A percentile compares a stretch with the other conserved stretches of the same genome.
Evolutionary conservation across 2,888 invertebrate species (phyloP).

Genomic region (Smittia sp.): DNA sequence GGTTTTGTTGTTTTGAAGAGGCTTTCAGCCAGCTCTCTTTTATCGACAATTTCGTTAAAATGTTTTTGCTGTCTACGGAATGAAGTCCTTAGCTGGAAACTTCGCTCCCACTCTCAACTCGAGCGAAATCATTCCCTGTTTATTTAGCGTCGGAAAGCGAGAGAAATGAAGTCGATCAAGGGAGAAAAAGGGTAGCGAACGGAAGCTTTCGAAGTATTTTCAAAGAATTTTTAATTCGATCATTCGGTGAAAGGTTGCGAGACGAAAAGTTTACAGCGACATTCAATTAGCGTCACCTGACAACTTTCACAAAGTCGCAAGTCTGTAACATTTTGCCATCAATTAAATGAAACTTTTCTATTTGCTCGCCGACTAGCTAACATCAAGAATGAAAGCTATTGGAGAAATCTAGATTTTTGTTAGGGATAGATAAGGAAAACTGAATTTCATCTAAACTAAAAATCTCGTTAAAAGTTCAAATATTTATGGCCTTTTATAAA

Average conservation of each 20-base stretch:
- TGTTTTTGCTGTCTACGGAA: background rate
- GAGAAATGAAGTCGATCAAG: background rate
- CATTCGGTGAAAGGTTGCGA: background rate
- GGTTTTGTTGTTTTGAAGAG: background rate
- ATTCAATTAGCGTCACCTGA: background rate
- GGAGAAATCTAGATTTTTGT: too few relatives aligned
- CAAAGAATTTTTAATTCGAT: constrained; percentile 8
- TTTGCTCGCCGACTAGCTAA: background rate
- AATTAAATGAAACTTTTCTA: background rate
- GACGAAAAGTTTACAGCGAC: background rate
- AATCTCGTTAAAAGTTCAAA: too few relatives aligned
- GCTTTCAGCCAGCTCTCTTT: background rate
- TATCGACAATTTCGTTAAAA: background rate
- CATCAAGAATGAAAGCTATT: too few relatives aligned
- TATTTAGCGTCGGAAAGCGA: background rate
- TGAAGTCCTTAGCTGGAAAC: background rate
- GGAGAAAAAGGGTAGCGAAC: background rate
- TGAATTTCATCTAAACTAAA: too few relatives aligned
- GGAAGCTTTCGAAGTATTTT: constrained; percentile 1
- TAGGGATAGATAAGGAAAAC: too few relatives aligned
- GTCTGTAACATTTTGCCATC: constrained; percentile 7
- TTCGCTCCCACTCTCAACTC: background rate
- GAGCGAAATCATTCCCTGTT: background rate
- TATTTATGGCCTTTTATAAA: too few relatives aligned
- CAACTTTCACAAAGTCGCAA: background rate